Conservation (phyloP, 2,888 invertebrate genomes). For the Leucozona laternaria region DNA sequence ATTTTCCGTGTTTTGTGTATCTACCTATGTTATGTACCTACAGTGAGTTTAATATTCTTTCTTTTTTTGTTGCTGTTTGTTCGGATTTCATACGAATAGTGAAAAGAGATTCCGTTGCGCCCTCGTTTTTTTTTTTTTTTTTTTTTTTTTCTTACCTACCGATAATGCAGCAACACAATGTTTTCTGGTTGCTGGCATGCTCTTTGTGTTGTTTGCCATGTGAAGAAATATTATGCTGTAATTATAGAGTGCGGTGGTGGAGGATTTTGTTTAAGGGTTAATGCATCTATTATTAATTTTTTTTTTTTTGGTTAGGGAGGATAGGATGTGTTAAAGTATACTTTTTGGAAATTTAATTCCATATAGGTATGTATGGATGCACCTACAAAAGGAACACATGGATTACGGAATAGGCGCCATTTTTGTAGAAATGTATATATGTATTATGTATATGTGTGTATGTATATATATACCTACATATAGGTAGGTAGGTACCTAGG, state of each 20-base stretch:
- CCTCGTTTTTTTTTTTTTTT: conserved; percentile 41
- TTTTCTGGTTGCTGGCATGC: conserved; percentile 28
- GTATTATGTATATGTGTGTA: too few species aligned
- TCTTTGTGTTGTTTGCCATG: conserved; percentile 25
- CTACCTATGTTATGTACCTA: conserved; percentile 1
- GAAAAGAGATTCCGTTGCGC: conserved; percentile 61
- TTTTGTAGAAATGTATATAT: conserved; percentile 42
- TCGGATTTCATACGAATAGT: conserved; percentile 14
- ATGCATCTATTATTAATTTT: conserved; percentile 65
- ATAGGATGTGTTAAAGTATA: conserved; percentile 20
- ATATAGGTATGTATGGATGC: neutral
- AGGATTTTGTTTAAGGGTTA: conserved; percentile 50
- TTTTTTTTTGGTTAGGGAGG: conserved; percentile 10
- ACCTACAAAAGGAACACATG: conserved; percentile 5
- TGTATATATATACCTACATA: too few species aligned
- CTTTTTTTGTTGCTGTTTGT: conserved; percentile 22
- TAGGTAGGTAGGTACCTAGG: too few species aligned
- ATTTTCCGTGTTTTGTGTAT: conserved; percentile 48
- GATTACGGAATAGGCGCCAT: conserved; percentile 46
- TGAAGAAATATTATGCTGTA: conserved; percentile 51
- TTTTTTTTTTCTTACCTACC: neutral
- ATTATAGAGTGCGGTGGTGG: conserved; percentile 50
- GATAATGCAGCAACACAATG: conserved; percentile 50
- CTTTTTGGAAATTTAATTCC: conserved; percentile 43
- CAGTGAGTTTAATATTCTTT: conserved; percentile 6